Conservation (phyloP, 2,113 vertebrate species). For the Actenoides lindsayi region DNA sequence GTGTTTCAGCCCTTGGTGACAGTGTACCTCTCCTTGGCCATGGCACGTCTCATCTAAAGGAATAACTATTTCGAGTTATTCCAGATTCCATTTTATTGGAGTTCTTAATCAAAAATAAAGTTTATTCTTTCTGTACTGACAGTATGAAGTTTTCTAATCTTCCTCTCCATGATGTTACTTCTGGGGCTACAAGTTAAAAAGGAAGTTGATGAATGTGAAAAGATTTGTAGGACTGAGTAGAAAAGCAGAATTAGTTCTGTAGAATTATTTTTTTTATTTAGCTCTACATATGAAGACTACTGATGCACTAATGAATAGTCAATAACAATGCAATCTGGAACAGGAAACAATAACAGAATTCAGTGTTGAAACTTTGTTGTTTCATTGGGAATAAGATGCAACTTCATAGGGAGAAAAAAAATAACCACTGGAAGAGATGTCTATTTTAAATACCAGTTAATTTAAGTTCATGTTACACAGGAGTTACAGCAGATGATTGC, state of each 20-base stretch:
- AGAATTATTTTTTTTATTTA: background rate
- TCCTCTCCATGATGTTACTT: background rate
- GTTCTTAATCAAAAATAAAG: background rate
- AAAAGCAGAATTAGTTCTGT: background rate
- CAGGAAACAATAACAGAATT: background rate
- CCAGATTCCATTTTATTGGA: background rate
- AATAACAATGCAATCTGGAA: background rate
- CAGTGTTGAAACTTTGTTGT: background rate
- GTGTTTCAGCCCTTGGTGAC: background rate
- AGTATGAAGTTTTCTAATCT: background rate
- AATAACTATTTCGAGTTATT: background rate
- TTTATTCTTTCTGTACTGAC: background rate
- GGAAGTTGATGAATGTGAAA: background rate
- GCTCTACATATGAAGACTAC: background rate
- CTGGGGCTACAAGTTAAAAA: background rate
- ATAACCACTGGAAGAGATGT: fast-evolving
- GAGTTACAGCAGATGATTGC: background rate
- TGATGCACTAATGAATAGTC: background rate
- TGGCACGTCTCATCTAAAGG: background rate
- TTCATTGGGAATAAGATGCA: background rate
- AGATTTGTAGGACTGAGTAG: background rate
- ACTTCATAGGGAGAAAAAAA: background rate
- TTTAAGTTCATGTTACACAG: background rate
- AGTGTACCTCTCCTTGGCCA: background rate
- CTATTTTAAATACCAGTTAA: background rate